Percentiles rank a stretch among this genome's conserved stretches.
Conservation (phyloP, 2,888 invertebrate genomes). For the Muschampia plurimacula region DNA sequence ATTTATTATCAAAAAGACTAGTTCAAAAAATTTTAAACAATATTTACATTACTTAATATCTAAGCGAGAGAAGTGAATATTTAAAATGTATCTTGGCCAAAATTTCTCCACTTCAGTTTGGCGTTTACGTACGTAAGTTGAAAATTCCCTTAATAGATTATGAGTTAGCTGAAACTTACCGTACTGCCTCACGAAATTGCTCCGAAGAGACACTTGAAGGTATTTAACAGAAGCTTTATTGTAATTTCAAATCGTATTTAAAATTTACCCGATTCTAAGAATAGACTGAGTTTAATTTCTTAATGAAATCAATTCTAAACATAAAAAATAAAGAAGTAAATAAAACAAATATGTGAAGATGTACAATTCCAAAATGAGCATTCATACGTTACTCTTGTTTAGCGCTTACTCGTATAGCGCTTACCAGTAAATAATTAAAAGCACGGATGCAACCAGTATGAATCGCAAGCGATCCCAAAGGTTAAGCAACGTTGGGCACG, state of each 20-base stretch:
- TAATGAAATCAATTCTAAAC: no score
- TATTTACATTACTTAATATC: not conserved
- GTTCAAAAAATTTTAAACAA: not conserved
- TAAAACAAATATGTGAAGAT: no score
- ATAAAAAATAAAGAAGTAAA: no score
- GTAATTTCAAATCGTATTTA: constrained; percentile 8
- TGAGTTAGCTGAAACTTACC: constrained; percentile 28
- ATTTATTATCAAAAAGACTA: not conserved
- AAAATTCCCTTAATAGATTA: constrained; percentile 30
- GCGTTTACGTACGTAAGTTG: constrained; percentile 13
- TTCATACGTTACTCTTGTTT: no score
- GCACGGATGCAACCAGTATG: no score
- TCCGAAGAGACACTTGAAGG: constrained; percentile 23
- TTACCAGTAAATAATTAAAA: no score
- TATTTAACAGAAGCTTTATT: constrained; percentile 21
- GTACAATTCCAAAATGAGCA: no score
- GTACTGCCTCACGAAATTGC: constrained; percentile 12
- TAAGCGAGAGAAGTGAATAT: constrained; percentile 28
- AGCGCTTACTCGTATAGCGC: no score
- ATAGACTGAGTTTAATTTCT: no score
- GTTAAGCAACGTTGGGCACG: no score
- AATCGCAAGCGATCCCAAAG: no score
- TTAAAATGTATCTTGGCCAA: constrained; percentile 39
- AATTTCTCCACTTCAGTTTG: constrained; percentile 25
- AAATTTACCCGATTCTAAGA: not conserved